phyloP scores from a whole-genome alignment of 2,888 invertebrate species.

The Marronus borbonicus region DNA sequence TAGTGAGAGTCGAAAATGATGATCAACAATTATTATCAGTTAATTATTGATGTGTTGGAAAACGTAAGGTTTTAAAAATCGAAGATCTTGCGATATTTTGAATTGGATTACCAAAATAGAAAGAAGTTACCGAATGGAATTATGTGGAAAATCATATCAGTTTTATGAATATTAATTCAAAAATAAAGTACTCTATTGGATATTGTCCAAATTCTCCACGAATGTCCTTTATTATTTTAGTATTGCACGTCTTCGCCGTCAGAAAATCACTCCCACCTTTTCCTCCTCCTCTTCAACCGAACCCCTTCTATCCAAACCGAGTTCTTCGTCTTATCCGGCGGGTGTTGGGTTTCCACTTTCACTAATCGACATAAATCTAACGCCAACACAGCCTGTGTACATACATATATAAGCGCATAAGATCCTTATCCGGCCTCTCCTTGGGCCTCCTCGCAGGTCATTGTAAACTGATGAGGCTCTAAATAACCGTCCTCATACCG shows the following conservation, averaged over 20 bases:
- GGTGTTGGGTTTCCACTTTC: slow-evolving; percentile 63
- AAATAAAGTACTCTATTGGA: no score
- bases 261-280: slow-evolving; percentile 27
- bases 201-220: background rate
- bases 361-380: slow-evolving; percentile 63
- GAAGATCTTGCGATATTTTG: no score
- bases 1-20: no score
- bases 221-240: background rate
- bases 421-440: slow-evolving; percentile 41
- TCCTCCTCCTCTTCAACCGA: background rate
- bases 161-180: no score
- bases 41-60: no score
- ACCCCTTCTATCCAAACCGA: slow-evolving; percentile 19
- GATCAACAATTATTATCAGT: no score
- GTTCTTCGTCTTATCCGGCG: slow-evolving; percentile 53
- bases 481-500: slow-evolving; percentile 71
- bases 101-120: no score
- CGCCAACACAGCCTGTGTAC: slow-evolving; percentile 38
- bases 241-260: background rate
- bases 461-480: slow-evolving; percentile 81
- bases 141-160: no score
- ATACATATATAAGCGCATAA: slow-evolving; percentile 39
- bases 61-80: no score
- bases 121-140: no score
- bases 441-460: slow-evolving; percentile 70